Evolutionary conservation across 2,113 vertebrate genomes (phyloP), one percentile per base, ranked within the genome.

Genomic region (Rafetus swinhoei): DNA sequence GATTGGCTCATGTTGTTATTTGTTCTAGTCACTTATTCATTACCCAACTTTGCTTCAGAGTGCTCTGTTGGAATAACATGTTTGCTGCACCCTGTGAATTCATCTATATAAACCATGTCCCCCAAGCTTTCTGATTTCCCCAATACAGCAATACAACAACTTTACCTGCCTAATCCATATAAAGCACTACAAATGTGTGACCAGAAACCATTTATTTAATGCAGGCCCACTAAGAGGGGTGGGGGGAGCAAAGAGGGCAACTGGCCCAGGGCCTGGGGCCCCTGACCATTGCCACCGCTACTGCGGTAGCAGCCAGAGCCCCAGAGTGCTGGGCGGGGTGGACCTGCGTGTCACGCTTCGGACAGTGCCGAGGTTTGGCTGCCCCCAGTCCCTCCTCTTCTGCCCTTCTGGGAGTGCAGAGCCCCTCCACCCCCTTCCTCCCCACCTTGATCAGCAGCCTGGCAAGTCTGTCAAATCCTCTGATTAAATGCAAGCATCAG

Each of bases 401-500:
- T 45, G 45, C 45, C 45, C 45, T 45, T 45, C 45, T 45, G 45
- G 45, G 45, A 45, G 45, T 45, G 45, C 45, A 45, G 45, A 45
- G 5, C 45, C 6, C 45, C 45, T 7, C 6, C 45, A 45, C 45
- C 45, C 6, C 45, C 45, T 45, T 45, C 45, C 45, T 45, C 45
- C 45, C 45, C 45, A 45, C 45, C 45, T 45, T 45, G 45, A 45
- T 45, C 45, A 45, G 45, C 45, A 45, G 45, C 45, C 45, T 45
- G 45, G 45, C 45, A 45, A 45, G 45, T 45, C 45, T 45, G 45
- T 45, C 45, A 45, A 45, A 45, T 45, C 45, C 45, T 45, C 87
- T 57, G 32, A 62, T 60, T 35, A 93, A 94, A 94, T 90, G 7
- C 14, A 94, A 77, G 90, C 90, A 92, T 92, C 92, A 79, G 22